A percentile compares a stretch with the other conserved stretches of the same genome.
Conservation (phyloP, 2,113 vertebrate genomes). For the Glareola pratincola region DNA sequence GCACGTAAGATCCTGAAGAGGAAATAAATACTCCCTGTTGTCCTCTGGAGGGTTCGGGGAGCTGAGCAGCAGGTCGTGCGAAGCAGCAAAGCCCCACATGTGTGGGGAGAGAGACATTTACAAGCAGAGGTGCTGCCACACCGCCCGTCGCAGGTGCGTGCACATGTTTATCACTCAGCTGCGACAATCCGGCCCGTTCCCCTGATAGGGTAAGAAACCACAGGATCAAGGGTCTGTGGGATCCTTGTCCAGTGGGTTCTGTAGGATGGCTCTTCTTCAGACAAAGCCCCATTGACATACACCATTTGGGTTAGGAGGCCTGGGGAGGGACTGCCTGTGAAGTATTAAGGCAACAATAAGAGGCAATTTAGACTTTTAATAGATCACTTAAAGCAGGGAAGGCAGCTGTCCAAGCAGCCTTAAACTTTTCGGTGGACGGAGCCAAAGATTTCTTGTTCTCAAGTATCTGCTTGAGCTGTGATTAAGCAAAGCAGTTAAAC, state of each 20-base stretch:
- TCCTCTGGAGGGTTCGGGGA: not conserved
- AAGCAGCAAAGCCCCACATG: not conserved
- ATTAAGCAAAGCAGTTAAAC: not conserved
- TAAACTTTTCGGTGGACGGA: not conserved
- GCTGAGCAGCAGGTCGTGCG: not conserved
- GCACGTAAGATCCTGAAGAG: not conserved
- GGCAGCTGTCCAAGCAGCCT: constrained; percentile 13
- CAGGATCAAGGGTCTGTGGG: not conserved
- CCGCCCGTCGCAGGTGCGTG: accelerated
- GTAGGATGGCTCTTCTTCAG: not conserved
- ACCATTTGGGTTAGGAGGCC: not conserved
- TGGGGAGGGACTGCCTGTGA: not conserved
- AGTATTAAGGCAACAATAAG: not conserved
- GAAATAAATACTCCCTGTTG: not conserved
- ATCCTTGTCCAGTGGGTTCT: not conserved
- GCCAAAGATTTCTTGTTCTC: constrained; percentile 21
- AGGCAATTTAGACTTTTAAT: not conserved
- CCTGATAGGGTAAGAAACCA: not conserved
- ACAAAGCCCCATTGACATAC: not conserved
- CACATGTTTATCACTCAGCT: not conserved
- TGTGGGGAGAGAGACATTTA: not conserved
- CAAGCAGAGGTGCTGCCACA: not conserved
- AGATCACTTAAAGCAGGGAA: not conserved
- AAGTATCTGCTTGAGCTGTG: not conserved
- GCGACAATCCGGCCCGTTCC: not conserved